Percentiles rank a stretch among this genome's conserved stretches.
Evolutionary conservation across 1,140 invertebrate species (phyloP).

Genomic region (Proctacanthus coquilletti): DNA sequence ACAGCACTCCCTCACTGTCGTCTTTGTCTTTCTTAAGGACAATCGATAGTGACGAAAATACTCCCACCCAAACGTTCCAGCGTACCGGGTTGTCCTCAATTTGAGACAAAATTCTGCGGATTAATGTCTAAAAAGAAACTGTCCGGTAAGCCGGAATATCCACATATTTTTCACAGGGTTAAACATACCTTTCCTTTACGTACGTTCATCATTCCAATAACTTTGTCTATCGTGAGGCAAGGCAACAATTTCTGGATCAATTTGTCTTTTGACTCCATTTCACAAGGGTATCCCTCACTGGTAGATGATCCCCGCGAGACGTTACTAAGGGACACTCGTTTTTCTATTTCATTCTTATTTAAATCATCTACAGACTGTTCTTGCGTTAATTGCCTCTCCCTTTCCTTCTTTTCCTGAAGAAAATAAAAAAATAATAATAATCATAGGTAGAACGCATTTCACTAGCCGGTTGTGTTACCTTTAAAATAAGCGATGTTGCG

Average conservation of each 20-base stretch:
- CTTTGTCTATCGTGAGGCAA: slow-evolving; percentile 44
- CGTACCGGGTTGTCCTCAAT: slow-evolving; percentile 32
- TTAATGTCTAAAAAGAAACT: slow-evolving; percentile 32
- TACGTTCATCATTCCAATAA: slow-evolving; percentile 48
- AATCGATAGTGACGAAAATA: slow-evolving; percentile 34
- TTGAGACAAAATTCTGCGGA: slow-evolving; percentile 40
- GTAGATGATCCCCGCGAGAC: slow-evolving; percentile 28
- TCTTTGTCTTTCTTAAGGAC: slow-evolving; percentile 30
- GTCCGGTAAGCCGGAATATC: too few species aligned
- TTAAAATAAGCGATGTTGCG: slow-evolving; percentile 41
- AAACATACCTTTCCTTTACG: slow-evolving; percentile 51
- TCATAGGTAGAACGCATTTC: slow-evolving; percentile 3
- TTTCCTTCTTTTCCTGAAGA: slow-evolving; percentile 38
- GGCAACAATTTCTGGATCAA: slow-evolving; percentile 42
- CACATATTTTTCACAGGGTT: neutral
- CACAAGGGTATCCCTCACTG: slow-evolving; percentile 22
- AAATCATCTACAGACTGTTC: slow-evolving; percentile 32
- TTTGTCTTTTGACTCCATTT: slow-evolving; percentile 27
- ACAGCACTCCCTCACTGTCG: slow-evolving; percentile 34
- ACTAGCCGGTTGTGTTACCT: too few species aligned
- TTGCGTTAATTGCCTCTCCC: slow-evolving; percentile 33
- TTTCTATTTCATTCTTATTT: slow-evolving; percentile 22
- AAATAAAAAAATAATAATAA: slow-evolving; percentile 2
- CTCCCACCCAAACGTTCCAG: slow-evolving; percentile 34
- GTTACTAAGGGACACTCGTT: too few species aligned